Percentiles rank a stretch among this genome's conserved stretches.
phyloP scores from a whole-genome alignment of 2,113 vertebrate species.

The Plotosus lineatus region DNA sequence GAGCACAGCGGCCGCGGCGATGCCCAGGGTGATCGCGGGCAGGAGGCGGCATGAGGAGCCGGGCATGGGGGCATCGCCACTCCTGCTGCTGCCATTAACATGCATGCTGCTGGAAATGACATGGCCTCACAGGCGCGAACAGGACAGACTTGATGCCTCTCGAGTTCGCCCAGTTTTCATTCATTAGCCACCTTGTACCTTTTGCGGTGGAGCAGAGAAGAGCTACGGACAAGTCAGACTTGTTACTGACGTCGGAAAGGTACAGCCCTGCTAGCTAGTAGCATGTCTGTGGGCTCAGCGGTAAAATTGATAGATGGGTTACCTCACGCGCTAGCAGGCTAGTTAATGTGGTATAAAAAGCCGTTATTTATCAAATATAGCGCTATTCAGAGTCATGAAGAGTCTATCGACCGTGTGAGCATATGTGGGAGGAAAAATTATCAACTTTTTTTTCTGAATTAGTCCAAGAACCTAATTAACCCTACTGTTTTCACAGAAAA shows the following conservation, averaged over 20 bases:
- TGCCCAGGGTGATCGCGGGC: slow-evolving; percentile 68
- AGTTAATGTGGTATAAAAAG: background rate
- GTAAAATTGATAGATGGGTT: too few species aligned
- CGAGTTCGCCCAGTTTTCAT: slow-evolving; percentile 41
- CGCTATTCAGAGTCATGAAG: too few species aligned
- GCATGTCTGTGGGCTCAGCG: background rate
- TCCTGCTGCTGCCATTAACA: slow-evolving; percentile 63
- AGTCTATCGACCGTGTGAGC: background rate
- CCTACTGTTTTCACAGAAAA: background rate
- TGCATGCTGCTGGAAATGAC: slow-evolving; percentile 64
- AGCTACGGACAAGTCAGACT: background rate
- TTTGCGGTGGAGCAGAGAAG: background rate
- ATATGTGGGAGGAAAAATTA: background rate
- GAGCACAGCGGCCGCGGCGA: slow-evolving; percentile 68
- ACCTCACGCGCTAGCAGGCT: background rate
- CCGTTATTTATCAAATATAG: background rate
- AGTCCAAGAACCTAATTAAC: background rate
- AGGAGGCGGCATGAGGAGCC: slow-evolving; percentile 64
- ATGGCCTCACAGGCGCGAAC: slow-evolving; percentile 58
- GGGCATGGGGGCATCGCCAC: slow-evolving; percentile 63
- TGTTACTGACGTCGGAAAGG: background rate
- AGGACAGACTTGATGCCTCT: slow-evolving; percentile 50
- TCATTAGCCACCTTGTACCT: slow-evolving; percentile 40
- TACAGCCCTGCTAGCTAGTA: background rate
- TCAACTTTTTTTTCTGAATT: background rate